A percentile compares a stretch with the other conserved stretches of the same genome.
Conservation (phyloP, 2,797 vertebrate genomes). For the Myiotriccus ornatus region DNA sequence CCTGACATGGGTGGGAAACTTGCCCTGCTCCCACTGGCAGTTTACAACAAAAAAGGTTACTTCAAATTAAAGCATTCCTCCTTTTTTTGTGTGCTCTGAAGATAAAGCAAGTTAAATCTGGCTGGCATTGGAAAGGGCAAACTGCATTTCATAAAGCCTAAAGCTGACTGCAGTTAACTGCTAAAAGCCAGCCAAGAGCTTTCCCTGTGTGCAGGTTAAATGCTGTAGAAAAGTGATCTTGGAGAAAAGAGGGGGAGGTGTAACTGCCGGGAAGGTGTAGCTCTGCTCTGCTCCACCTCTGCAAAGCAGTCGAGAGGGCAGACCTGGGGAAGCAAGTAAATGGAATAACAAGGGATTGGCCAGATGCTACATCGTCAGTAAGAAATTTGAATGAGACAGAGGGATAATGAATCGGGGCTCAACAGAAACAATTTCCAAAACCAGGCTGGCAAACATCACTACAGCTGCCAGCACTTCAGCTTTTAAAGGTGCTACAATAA, state of each 20-base stretch:
- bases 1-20: not conserved
- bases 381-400: not conserved
- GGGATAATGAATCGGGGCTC: not conserved
- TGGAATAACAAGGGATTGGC: not conserved
- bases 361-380: not conserved
- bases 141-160: slow-evolving; percentile 1
- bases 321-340: not conserved
- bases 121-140: slow-evolving; percentile 16
- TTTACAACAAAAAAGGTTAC: not conserved
- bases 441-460: not conserved
- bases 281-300: not conserved
- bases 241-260: not conserved
- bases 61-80: slow-evolving; percentile 4
- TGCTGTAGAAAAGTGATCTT: not conserved
- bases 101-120: slow-evolving; percentile 7
- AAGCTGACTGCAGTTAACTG: slow-evolving; percentile 10
- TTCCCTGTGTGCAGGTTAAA: not conserved
- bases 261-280: not conserved
- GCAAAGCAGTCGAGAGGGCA: not conserved
- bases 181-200: not conserved
- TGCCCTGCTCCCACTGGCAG: not conserved
- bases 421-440: not conserved
- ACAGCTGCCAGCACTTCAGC: not conserved
- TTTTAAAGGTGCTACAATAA: not conserved
- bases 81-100: not conserved